phyloP scores from a whole-genome alignment of 2,113 vertebrate species.

The Dinomys branickii region DNA sequence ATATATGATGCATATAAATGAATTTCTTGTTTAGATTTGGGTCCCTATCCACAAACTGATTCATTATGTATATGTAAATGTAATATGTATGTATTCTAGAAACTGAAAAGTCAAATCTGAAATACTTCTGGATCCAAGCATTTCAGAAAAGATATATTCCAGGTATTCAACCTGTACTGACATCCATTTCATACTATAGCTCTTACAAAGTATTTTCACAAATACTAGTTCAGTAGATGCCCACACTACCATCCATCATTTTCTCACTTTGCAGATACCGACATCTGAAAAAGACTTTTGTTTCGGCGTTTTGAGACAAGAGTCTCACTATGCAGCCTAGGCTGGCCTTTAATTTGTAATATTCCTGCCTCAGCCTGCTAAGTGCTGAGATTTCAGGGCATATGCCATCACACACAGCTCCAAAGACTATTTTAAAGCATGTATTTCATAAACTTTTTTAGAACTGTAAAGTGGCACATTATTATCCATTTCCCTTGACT shows the following conservation, averaged over 20 bases:
- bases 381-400: neutral
- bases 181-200: neutral
- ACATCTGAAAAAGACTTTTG: neutral
- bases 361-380: neutral
- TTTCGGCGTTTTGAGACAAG: neutral
- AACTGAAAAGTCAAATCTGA: neutral
- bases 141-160: neutral
- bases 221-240: neutral
- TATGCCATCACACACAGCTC: neutral
- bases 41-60: neutral
- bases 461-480: constrained; percentile 3
- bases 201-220: neutral
- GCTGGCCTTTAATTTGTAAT: neutral
- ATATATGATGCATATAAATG: neutral
- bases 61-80: neutral
- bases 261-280: neutral
- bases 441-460: neutral
- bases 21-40: neutral
- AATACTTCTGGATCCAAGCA: neutral
- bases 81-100: neutral
- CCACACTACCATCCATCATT: neutral
- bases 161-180: neutral
- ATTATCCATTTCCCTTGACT: neutral
- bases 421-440: neutral
- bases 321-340: neutral